A percentile compares a stretch with the other conserved stretches of the same genome.
phyloP scores from a whole-genome alignment of 2,888 invertebrate species.

The Andrena marginata region DNA sequence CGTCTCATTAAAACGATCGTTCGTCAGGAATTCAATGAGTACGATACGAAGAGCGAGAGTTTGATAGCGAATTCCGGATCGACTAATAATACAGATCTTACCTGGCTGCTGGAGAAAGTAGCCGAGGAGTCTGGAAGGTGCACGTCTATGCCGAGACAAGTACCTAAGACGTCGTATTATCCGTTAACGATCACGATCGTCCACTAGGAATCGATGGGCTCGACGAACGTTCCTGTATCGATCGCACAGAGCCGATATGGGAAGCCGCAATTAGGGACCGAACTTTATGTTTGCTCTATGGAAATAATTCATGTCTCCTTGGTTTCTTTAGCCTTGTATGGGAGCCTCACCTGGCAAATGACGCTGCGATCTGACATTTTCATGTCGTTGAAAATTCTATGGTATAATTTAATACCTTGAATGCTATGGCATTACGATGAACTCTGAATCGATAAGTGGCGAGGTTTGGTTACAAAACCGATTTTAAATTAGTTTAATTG shows the following conservation, averaged over 20 bases:
- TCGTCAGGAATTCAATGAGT: constrained; percentile 28
- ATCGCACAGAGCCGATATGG: constrained; percentile 48
- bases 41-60: constrained; percentile 27
- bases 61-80: constrained; percentile 67
- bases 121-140: constrained; percentile 60
- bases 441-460: neutral
- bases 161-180: constrained; percentile 64
- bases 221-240: constrained; percentile 37
- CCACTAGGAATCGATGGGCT: constrained; percentile 46
- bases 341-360: neutral
- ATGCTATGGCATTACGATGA: neutral
- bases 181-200: constrained; percentile 73
- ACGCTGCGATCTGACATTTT: neutral
- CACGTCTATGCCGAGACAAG: constrained; percentile 61
- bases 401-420: constrained; percentile 10
- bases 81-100: constrained; percentile 73
- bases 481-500: constrained; percentile 12
- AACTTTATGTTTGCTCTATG: constrained; percentile 44
- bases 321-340: constrained; percentile 6
- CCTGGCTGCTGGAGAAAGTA: constrained; percentile 70
- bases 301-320: constrained; percentile 36
- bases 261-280: constrained; percentile 51
- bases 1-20: neutral
- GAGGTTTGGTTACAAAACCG: neutral
- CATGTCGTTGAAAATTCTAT: constrained; percentile 16